Percentiles rank a stretch among this genome's conserved stretches.
Conservation (phyloP, 2,888 invertebrate genomes). For the Malachius bipustulatus region DNA sequence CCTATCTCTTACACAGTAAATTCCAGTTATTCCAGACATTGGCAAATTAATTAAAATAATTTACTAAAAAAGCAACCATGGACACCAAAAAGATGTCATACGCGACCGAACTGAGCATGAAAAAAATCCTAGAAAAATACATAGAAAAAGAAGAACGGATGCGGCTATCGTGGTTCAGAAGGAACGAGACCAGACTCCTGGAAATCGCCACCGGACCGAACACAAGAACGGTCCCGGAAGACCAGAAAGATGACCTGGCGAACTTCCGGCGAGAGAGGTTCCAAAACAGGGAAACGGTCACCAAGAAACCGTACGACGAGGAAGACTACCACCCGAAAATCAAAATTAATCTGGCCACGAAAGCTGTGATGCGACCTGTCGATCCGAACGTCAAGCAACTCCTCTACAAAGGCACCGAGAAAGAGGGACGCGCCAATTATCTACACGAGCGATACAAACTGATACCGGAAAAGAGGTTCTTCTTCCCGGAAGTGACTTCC, state of each 20-base stretch:
- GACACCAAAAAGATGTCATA: no score
- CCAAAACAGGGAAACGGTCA: not conserved
- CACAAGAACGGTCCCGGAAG: not conserved
- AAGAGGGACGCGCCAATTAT: conserved; percentile 40
- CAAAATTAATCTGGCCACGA: no score
- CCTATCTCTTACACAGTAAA: no score
- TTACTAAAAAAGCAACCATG: no score
- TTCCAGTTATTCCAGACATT: no score
- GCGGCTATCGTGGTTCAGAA: not conserved
- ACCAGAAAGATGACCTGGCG: not conserved
- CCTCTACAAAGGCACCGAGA: conserved; percentile 35
- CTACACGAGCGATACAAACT: conserved; percentile 39
- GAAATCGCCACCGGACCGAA: not conserved
- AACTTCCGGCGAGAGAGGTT: not conserved
- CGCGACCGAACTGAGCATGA: no score
- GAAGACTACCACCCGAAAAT: no score
- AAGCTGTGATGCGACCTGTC: conserved; percentile 40
- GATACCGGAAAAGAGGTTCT: conserved; percentile 45
- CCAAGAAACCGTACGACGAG: not conserved
- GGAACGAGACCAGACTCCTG: not conserved
- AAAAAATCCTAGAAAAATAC: not conserved
- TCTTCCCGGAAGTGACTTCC: conserved; percentile 40
- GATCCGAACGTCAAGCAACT: conserved; percentile 38
- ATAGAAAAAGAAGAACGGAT: not conserved
- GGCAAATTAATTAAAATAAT: no score